Percentiles rank a stretch among this genome's conserved stretches.
phyloP scores from a whole-genome alignment of 2,113 vertebrate genomes.

The Trachemys scripta region DNA sequence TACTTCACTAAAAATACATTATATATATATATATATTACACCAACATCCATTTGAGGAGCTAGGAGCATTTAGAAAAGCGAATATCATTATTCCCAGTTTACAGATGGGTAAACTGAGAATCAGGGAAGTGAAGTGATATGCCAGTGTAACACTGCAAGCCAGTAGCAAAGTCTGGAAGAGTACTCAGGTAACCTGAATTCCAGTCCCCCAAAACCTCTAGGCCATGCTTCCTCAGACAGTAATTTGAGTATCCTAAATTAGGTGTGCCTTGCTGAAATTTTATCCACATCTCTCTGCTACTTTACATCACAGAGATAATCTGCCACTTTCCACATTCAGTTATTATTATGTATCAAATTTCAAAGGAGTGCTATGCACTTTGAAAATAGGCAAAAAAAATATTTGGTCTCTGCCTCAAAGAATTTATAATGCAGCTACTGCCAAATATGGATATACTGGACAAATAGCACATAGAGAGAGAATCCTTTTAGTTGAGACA shows the following conservation, averaged over 20 bases:
- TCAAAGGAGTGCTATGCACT: neutral
- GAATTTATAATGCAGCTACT: neutral
- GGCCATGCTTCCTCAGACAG: neutral
- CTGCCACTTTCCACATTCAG: neutral
- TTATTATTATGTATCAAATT: neutral
- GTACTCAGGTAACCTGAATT: neutral
- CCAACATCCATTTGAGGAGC: neutral
- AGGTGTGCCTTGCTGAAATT: neutral
- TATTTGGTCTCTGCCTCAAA: neutral
- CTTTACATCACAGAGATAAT: neutral
- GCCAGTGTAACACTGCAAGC: neutral
- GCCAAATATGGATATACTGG: neutral
- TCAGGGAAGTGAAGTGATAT: fast-evolving
- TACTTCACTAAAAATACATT: neutral
- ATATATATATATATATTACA: neutral
- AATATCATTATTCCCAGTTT: neutral
- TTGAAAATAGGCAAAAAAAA: neutral
- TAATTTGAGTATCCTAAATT: neutral
- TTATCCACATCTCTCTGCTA: neutral
- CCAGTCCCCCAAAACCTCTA: neutral
- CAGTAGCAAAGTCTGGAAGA: neutral
- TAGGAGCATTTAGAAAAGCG: neutral
- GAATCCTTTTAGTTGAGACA: neutral
- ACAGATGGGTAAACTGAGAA: neutral
- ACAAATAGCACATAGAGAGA: neutral